A percentile compares a stretch with the other conserved stretches of the same genome.
Conservation (phyloP, 2,113 vertebrate species). For the Tragelaphus strepsiceros region DNA sequence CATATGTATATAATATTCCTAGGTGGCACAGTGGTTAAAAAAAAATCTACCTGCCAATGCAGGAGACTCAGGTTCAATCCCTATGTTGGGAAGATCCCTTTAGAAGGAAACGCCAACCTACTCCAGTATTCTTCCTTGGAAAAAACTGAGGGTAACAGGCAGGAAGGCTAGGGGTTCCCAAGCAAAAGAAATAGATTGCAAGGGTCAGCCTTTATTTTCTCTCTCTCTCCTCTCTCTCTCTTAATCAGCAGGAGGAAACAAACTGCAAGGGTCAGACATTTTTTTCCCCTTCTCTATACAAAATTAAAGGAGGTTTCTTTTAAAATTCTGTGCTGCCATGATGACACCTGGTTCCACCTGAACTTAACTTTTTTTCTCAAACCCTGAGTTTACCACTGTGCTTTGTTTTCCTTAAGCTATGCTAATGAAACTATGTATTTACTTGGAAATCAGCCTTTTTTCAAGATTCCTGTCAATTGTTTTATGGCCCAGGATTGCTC, state of each 20-base stretch:
- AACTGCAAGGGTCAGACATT: background rate
- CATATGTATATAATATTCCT: background rate
- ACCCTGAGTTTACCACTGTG: background rate
- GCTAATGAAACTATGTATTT: background rate
- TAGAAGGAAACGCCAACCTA: background rate
- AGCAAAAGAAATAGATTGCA: background rate
- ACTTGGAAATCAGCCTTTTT: background rate
- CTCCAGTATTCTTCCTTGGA: background rate
- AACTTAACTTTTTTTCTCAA: background rate
- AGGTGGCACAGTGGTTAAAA: background rate
- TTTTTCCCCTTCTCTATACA: background rate
- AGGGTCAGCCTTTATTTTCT: background rate
- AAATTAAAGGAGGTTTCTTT: background rate
- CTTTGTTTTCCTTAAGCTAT: background rate
- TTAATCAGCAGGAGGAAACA: background rate
- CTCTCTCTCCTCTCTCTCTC: background rate
- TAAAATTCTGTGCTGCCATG: background rate
- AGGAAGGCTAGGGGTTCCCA: background rate
- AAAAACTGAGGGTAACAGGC: background rate
- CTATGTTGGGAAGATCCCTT: background rate
- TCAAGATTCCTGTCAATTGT: background rate
- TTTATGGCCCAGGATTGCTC: background rate
- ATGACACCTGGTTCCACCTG: background rate
- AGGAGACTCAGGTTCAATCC: background rate
- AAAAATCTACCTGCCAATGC: background rate